Evolutionary conservation across 2,797 vertebrate genomes (phyloP), one percentile per base, ranked within the genome.

Genomic region (Tympanoctomys barrerae): DNA sequence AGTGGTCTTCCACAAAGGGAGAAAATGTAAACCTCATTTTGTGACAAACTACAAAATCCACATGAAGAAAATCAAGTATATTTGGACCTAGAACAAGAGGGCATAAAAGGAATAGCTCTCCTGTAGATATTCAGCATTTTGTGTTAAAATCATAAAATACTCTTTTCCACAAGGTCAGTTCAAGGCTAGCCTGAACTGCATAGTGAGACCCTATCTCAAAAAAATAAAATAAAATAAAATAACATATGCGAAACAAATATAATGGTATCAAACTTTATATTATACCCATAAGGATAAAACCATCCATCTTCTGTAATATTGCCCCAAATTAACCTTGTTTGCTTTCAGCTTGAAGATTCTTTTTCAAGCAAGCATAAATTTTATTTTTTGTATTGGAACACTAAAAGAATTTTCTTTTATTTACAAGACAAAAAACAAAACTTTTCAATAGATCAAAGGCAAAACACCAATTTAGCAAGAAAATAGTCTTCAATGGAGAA

Each of bases 401-500:
- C 61, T 87, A 54, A 92, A 95, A 96, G n/a, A 92, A 88, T 78
- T 66, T 87, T 89, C 36, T 92, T 92, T 94, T 88, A 88, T 92
- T 96, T 97, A 92, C 21, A 90, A 96, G 61, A 85, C 83, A 66
- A 88, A 91, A 92, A 92, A 82, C 46, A 94, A 97, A 96, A 92
- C 90, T 94, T 92, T 96, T 97, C 71, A 95, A 39, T 82, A 95
- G 92, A 57, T 88, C 91, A 96, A 94, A 97, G 85, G 52, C 73
- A 96, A 96, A 97, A 94, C 64, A 97, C 49, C 49, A 96, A 87
- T 85, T 94, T 93, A 96, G 54, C 89, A 91, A 83, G 88, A 46
- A 95, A 96, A 94, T 87, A 92, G 36, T 91, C 87, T 97, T 92
- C 85, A 90, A 77, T 89, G 75, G 97, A 92, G 71, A 96, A 95